Evolutionary conservation across 2,888 invertebrate genomes (phyloP), one percentile per base, ranked within the genome.

Genomic region (Trissolcus japonicus): DNA sequence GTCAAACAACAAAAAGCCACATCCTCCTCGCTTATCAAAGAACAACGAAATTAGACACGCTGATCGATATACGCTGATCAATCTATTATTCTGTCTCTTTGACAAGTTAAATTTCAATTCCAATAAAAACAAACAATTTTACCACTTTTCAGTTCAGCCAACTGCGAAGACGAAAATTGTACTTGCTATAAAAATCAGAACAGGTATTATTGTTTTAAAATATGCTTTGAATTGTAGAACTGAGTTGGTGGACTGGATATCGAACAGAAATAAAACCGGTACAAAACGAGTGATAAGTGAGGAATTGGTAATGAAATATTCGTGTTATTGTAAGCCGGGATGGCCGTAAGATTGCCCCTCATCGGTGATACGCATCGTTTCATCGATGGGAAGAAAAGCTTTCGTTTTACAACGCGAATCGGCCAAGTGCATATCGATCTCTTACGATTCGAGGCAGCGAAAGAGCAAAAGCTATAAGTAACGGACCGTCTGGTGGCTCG

Each of bases 391-490:
- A 68, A 74, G 61, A 74, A 78, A 73, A 65, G 66, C 61, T 54
- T 54, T 59, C 50, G 62, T 66, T 57, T 48, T 67, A 67, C 21
- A 75, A 75, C 67, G 35, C 35, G 73, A 78, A 78, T 80, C 59
- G 76, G 7, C 29, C 61, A 78, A 80, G 84, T 86, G 84, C 83
- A 84, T 85, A 86, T 86, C 84, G 86, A 86, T 86, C 86, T 73
- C 82, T 76, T 82, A 80, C 80, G 85, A 85, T 82, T 85, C 84
- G 56, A 80, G 83, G 82, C 83, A 83, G 84, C 83, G 84, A 86
- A 86, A 87, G 86, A 85, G 88, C 86, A 86, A 84, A 85, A 82
- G 85, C 85, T 84, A 87, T 88, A 87, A 88, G 87, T 88, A 88
- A 88, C 86, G 86, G 85, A 85, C 86, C 87, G 86, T 86, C 87